A percentile compares a stretch with the other conserved stretches of the same genome.
Evolutionary conservation across 2,113 vertebrate genomes (phyloP).

Genomic region (Triplophysa tibetana): DNA sequence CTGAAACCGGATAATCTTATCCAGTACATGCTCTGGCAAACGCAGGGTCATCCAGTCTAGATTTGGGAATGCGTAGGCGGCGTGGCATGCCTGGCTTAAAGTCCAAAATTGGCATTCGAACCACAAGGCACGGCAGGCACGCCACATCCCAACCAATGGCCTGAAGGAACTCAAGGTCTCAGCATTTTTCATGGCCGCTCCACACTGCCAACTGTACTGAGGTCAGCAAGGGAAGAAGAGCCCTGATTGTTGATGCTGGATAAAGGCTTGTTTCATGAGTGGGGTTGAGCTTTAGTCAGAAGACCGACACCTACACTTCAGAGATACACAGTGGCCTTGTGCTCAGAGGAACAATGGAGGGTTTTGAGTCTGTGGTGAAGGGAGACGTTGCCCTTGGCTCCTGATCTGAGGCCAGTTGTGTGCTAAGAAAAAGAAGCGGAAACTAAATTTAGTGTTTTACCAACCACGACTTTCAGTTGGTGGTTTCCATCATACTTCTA

Average conservation of each 20-base stretch:
- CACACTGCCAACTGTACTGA: conserved; percentile 20
- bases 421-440: conserved; percentile 13
- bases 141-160: conserved; percentile 10
- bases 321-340: conserved; percentile 31
- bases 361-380: conserved; percentile 31
- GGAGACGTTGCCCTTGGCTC: conserved; percentile 25
- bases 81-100: neutral
- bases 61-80: conserved; percentile 34
- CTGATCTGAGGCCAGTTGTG: conserved; percentile 21
- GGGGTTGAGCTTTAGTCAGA: conserved; percentile 18
- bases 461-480: conserved; percentile 10
- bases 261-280: conserved; percentile 51
- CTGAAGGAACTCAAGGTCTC: neutral
- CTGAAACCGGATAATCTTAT: conserved; percentile 28
- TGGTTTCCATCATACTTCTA: conserved; percentile 14
- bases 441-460: conserved; percentile 31
- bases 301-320: conserved; percentile 48
- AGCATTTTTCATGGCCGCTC: conserved; percentile 31
- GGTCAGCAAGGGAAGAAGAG: conserved; percentile 31
- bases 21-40: conserved; percentile 9
- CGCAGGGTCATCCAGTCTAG: conserved; percentile 27
- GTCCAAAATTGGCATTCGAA: conserved; percentile 28
- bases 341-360: conserved; percentile 36
- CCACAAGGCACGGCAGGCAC: conserved; percentile 35
- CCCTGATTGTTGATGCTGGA: conserved; percentile 25